Evolutionary conservation across 2,113 vertebrate species (phyloP).

Genomic region (Amblyopsis rosae): DNA sequence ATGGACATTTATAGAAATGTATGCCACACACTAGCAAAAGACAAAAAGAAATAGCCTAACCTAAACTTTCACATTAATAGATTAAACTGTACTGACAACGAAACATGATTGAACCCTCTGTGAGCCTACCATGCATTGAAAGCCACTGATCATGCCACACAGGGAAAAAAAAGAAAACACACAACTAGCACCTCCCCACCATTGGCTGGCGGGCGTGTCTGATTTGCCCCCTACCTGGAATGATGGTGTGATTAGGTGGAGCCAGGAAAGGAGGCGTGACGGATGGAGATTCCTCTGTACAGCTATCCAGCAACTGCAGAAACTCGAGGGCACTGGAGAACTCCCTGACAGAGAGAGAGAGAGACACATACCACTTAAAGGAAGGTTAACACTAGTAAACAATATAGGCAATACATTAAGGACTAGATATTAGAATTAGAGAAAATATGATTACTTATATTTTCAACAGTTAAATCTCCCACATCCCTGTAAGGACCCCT

Average conservation of each 20-base stretch:
- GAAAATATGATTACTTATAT: too few relatives aligned
- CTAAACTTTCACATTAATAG: background rate
- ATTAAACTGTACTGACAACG: background rate
- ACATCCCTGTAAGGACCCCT: background rate
- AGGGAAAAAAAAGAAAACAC: too few relatives aligned
- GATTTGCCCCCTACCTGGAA: constrained; percentile 62
- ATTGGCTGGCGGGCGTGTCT: background rate
- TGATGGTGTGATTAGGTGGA: constrained; percentile 68
- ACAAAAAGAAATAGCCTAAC: background rate
- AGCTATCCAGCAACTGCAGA: constrained; percentile 88
- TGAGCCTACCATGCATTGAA: too few relatives aligned
- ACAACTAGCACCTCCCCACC: background rate
- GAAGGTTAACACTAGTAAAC: constrained; percentile 16
- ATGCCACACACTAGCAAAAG: background rate
- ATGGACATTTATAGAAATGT: constrained; percentile 9
- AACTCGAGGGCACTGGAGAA: constrained; percentile 89
- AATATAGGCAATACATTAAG: background rate
- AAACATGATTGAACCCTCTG: too few relatives aligned
- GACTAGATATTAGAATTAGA: too few relatives aligned
- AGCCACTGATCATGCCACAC: too few relatives aligned
- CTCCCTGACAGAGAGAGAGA: constrained; percentile 77
- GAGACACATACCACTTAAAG: constrained; percentile 16
- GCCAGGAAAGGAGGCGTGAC: constrained; percentile 68
- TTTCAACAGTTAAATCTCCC: too few relatives aligned
- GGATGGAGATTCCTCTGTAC: constrained; percentile 81